phyloP scores from a whole-genome alignment of 2,113 vertebrate genomes.

The Camelus bactrianus region DNA sequence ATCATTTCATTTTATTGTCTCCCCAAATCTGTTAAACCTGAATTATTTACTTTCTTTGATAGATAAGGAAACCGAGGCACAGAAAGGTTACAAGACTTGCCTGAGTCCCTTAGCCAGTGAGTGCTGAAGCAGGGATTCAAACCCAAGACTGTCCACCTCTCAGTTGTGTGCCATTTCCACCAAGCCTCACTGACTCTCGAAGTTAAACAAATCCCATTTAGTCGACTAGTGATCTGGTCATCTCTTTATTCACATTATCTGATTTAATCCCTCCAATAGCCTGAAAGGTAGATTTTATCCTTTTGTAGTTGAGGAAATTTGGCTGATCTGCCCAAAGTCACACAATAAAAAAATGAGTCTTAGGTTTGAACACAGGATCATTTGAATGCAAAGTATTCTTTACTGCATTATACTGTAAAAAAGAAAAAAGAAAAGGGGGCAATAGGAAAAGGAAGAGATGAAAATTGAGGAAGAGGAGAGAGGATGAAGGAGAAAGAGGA shows the following conservation, averaged over 20 bases:
- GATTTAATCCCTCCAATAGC: background rate
- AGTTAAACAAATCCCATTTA: background rate
- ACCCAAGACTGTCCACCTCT: background rate
- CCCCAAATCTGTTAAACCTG: background rate
- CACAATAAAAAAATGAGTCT: conserved; percentile 2
- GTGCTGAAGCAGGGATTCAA: background rate
- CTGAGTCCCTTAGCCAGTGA: background rate
- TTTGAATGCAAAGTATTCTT: conserved; percentile 35
- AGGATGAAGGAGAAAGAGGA: background rate
- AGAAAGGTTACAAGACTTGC: background rate
- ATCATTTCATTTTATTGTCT: background rate
- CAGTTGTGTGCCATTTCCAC: background rate
- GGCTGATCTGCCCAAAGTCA: conserved; percentile 20
- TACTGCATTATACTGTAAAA: background rate
- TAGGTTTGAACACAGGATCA: background rate
- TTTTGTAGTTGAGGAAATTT: conserved; percentile 35
- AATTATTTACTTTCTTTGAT: conserved; percentile 1
- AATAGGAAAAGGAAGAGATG: background rate
- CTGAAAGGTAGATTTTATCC: background rate
- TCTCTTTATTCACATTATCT: background rate
- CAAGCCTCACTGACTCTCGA: background rate
- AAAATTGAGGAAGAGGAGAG: background rate
- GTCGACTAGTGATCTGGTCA: background rate
- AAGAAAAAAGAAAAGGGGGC: background rate
- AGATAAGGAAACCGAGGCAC: background rate